Evolutionary conservation across 2,888 invertebrate species (phyloP).

Genomic region (Microctonus hyperodae): DNA sequence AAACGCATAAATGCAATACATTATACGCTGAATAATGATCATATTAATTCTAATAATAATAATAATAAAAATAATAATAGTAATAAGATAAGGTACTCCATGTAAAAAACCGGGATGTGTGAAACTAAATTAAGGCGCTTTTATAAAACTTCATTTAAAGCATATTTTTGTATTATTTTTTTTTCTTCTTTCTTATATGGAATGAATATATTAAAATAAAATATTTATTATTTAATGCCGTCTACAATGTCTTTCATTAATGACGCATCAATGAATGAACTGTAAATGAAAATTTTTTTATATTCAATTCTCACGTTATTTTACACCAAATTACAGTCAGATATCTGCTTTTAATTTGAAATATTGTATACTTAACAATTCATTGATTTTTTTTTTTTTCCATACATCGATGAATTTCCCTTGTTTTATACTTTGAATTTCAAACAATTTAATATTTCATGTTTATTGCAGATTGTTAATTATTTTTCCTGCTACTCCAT

Average conservation of each 20-base stretch:
- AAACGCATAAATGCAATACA: slow-evolving; percentile 18
- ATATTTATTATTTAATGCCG: slow-evolving; percentile 54
- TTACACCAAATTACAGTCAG: too few species aligned
- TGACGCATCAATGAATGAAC: slow-evolving; percentile 40
- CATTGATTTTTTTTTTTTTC: slow-evolving; percentile 26
- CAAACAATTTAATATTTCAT: slow-evolving; percentile 55
- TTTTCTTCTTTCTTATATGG: slow-evolving; percentile 23
- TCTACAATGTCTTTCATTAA: slow-evolving; percentile 40
- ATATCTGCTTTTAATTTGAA: too few species aligned
- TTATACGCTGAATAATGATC: slow-evolving; percentile 17
- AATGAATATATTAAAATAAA: slow-evolving; percentile 35
- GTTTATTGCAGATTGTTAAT: slow-evolving; percentile 53
- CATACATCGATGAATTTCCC: slow-evolving; percentile 37
- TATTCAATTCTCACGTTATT: too few species aligned
- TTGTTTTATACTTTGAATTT: slow-evolving; percentile 40
- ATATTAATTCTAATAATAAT: slow-evolving; percentile 30
- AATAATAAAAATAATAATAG: slow-evolving; percentile 29
- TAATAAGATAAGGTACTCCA: slow-evolving; percentile 56
- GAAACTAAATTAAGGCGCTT: slow-evolving; percentile 49
- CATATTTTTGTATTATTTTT: slow-evolving; percentile 26
- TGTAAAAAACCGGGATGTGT: slow-evolving; percentile 57
- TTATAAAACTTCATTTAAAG: slow-evolving; percentile 44
- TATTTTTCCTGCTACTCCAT: too few species aligned
- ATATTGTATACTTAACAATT: too few species aligned
- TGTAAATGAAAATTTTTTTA: not conserved